Base-by-base conservation (phyloP, 2,113 vertebrate species). In the Circaetus gallicus region DNA sequence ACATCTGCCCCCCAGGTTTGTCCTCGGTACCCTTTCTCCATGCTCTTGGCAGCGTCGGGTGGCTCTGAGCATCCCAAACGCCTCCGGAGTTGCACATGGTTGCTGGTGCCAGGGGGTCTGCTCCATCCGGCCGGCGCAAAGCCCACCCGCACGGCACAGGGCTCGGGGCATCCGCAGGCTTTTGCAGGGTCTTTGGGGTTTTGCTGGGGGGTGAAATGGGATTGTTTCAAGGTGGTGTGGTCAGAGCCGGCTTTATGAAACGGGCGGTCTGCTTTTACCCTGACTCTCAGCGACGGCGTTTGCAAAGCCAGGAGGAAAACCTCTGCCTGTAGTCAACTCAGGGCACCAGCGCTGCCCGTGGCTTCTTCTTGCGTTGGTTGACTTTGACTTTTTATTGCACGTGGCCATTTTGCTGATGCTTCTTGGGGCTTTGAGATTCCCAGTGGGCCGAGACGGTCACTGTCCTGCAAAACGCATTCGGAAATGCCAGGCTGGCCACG, bases 81-180 rank as follows among this genome's bases (percentile, higher is more conserved):
- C 42, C 25, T 22, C 55, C 1, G 1, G 55, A 16, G 36, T 2
- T 17, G 16, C n/a, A 0, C 7, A 0, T 6, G 42, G 62, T 19
- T 45, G 31, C 13, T 36, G 42, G 21, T 45, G 21, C 59, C 29
- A 1, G 5, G 17, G 70, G 62, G 0, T 43, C 47, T 11, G 67
- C 40, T 67, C 45, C 45, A 20, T 3, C 24, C 2, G 0, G 49
- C 7, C 2, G 2, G 16, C 20, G 31, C 32, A 20, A 43, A 85
- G 63, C 81, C 56, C 47, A 65, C 22, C 38, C 4, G 1, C 2
- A 3, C 2, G 10, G 59, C 42, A 5, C 22, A 7, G 20, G 19
- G 63, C 65, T 62, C 1, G 1, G 17, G 29, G 40, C 2, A 2
- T 10, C 5, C 3, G 7, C 14, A 16, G 25, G 59, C 12, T 29